These are phyloP conservation scores for Acleris laterana DNA, from an alignment of 2,888 invertebrate species.

Conservation along the genomic window DNA sequence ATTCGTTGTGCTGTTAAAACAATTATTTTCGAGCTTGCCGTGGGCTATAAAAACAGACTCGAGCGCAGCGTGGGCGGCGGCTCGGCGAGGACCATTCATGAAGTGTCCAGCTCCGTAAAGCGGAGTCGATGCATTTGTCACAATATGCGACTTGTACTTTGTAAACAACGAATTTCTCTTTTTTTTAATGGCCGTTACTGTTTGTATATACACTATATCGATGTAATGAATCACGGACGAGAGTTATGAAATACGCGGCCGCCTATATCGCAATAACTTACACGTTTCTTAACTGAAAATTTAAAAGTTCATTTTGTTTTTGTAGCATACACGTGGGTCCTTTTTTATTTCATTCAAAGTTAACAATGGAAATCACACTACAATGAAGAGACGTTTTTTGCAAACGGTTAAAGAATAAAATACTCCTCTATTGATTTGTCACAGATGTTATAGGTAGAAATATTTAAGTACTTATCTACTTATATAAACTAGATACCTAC, in stretches of 20 bases:
- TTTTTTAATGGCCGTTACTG: conserved; percentile 6
- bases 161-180: conserved; percentile 32
- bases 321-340: background rate
- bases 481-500: background rate
- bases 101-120: conserved; percentile 41
- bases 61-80: conserved; percentile 49
- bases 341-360: background rate
- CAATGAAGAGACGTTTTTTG: background rate
- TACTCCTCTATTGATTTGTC: too few relatives aligned
- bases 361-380: background rate
- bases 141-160: conserved; percentile 7
- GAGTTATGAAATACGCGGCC: background rate
- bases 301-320: background rate
- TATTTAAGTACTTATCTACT: background rate
- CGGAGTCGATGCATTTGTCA: conserved; percentile 38
- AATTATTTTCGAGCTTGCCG: conserved; percentile 66
- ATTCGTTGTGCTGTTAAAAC: conserved; percentile 66
- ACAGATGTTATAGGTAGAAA: background rate
- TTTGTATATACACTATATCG: background rate
- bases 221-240: conserved; percentile 4
- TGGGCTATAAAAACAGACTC: conserved; percentile 52
- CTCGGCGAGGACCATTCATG: conserved; percentile 55
- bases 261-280: background rate
- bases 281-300: background rate
- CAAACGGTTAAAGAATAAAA: background rate